A percentile compares a stretch with the other conserved stretches of the same genome.
Evolutionary conservation across 2,888 invertebrate genomes (phyloP).

Genomic region (Zhengitettix transpicula): DNA sequence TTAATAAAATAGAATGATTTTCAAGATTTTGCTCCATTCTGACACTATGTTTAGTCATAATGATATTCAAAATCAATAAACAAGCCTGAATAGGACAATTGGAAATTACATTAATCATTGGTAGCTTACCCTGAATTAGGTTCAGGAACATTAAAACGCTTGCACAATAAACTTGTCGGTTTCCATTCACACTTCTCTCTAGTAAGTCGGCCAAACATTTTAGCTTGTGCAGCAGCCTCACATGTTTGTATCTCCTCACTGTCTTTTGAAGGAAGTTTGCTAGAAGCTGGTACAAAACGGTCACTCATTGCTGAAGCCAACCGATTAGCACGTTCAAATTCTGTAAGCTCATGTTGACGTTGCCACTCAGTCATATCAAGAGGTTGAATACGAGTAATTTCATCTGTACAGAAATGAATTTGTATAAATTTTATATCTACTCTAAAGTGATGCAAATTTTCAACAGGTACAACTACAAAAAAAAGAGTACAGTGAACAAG

Average conservation of each 20-base stretch:
- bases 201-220: slow-evolving; percentile 63
- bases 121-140: slow-evolving; percentile 45
- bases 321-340: slow-evolving; percentile 61
- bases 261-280: slow-evolving; percentile 25
- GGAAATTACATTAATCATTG: background rate
- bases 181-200: slow-evolving; percentile 56
- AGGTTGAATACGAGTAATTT: slow-evolving; percentile 19
- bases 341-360: slow-evolving; percentile 54
- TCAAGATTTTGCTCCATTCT: no score
- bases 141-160: slow-evolving; percentile 85
- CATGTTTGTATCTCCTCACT: slow-evolving; percentile 22
- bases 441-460: no score
- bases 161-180: slow-evolving; percentile 69
- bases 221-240: slow-evolving; percentile 52
- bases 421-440: no score
- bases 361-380: slow-evolving; percentile 62
- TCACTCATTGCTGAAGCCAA: slow-evolving; percentile 34
- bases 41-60: no score
- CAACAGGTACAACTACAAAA: no score
- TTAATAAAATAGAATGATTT: no score
- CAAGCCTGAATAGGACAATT: background rate
- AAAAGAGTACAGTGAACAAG: no score
- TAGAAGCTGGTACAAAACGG: slow-evolving; percentile 44
- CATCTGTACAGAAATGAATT: no score
- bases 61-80: no score